These are phyloP conservation scores for Brevimyrus niger DNA, from an alignment of 2,113 vertebrate genomes.

Conservation along the genomic window DNA sequence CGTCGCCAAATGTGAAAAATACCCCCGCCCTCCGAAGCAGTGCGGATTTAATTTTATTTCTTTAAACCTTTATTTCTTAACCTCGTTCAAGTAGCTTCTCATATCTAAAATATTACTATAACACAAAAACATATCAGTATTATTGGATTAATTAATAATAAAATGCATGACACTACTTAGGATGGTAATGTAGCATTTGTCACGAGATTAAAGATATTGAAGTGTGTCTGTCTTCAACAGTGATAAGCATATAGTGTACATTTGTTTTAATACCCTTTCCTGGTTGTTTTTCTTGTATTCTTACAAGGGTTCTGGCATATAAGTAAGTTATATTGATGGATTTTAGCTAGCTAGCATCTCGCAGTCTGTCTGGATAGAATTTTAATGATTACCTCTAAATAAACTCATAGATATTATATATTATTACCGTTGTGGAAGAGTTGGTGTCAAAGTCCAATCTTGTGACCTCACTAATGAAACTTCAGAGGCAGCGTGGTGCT, in stretches of 20 bases:
- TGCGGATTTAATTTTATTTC: not conserved
- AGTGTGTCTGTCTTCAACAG: not conserved
- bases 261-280: not conserved
- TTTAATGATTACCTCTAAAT: not conserved
- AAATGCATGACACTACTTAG: not conserved
- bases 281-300: not conserved
- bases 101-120: not conserved
- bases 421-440: not conserved
- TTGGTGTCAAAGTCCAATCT: not conserved
- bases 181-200: not conserved
- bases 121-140: not conserved
- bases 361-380: not conserved
- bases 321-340: not conserved
- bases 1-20: not conserved
- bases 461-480: not conserved
- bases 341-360: no score
- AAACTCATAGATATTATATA: not conserved
- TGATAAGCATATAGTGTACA: not conserved
- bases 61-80: not conserved
- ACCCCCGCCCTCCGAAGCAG: not conserved
- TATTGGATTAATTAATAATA: not conserved
- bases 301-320: not conserved
- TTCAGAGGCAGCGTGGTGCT: not conserved
- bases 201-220: not conserved
- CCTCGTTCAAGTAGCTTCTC: not conserved